Evolutionary conservation across 2,113 vertebrate genomes (phyloP).

Genomic region (Pterophyllum scalare): DNA sequence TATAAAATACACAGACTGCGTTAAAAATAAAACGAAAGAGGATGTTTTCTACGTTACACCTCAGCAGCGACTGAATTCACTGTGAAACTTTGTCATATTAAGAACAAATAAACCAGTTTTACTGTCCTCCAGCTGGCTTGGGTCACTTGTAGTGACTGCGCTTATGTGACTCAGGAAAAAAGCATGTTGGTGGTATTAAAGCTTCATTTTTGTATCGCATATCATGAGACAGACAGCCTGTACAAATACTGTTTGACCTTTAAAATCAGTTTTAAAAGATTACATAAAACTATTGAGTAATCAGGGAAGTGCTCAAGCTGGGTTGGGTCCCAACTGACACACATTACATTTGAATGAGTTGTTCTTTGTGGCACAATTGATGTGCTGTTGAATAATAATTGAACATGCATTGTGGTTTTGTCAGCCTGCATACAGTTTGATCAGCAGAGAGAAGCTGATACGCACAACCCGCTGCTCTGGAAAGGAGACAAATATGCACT

Average conservation of each 20-base stretch:
- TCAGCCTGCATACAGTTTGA: neutral
- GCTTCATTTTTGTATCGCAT: neutral
- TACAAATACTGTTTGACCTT: neutral
- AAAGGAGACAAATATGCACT: constrained; percentile 12
- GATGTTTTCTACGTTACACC: neutral
- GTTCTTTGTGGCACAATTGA: constrained; percentile 17
- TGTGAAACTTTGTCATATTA: constrained; percentile 21
- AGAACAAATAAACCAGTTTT: neutral
- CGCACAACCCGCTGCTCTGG: neutral
- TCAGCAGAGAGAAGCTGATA: neutral
- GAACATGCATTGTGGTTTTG: neutral
- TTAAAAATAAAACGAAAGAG: constrained; percentile 32
- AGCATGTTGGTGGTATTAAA: neutral
- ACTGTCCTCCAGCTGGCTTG: neutral
- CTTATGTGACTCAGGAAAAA: neutral
- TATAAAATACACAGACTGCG: constrained; percentile 37
- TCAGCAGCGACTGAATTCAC: neutral
- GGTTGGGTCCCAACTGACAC: constrained; percentile 60
- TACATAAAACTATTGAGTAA: constrained; percentile 57
- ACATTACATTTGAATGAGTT: constrained; percentile 59
- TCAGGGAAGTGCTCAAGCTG: constrained; percentile 52
- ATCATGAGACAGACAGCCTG: no score
- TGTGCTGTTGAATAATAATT: constrained; percentile 8
- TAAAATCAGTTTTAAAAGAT: constrained; percentile 26
- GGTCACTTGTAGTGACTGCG: neutral